Conservation (phyloP, 2,888 invertebrate species). For the Eledona agricola region DNA sequence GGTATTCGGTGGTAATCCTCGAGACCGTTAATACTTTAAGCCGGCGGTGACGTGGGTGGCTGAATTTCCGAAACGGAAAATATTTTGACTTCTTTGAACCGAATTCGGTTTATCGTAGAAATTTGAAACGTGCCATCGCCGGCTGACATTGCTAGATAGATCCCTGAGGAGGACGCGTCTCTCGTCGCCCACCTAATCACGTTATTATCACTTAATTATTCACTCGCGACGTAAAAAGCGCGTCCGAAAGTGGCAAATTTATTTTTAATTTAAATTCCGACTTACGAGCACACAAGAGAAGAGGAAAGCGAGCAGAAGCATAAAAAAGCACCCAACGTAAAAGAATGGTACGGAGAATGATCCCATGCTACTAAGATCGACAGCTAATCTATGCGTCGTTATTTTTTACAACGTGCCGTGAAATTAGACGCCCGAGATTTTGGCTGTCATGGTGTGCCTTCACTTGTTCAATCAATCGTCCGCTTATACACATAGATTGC, state of each 20-base stretch:
- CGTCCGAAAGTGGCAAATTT: conserved; percentile 21
- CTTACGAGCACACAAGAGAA: conserved; percentile 12
- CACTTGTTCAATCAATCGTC: conserved; percentile 31
- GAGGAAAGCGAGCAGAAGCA: conserved; percentile 1
- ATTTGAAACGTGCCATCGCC: no score
- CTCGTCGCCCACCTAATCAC: no score
- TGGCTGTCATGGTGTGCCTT: conserved; percentile 38
- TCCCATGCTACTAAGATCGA: conserved; percentile 40
- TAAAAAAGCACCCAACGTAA: conserved; percentile 21
- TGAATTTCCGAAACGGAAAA: no score
- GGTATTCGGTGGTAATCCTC: conserved; percentile 32
- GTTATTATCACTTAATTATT: no score
- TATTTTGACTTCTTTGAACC: no score
- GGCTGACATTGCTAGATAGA: no score
- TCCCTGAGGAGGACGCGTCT: no score
- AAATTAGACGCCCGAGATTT: conserved; percentile 47
- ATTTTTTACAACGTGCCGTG: conserved; percentile 51
- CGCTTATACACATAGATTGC: conserved; percentile 26
- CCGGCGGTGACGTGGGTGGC: no score
- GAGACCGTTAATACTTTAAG: no score
- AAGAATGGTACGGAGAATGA: conserved; percentile 22
- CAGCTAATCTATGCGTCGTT: conserved; percentile 45
- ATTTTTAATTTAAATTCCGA: conserved; percentile 33
- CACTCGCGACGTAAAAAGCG: no score
- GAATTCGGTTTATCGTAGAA: no score